phyloP scores from a whole-genome alignment of 2,113 vertebrate genomes.

The Scomber scombrus region DNA sequence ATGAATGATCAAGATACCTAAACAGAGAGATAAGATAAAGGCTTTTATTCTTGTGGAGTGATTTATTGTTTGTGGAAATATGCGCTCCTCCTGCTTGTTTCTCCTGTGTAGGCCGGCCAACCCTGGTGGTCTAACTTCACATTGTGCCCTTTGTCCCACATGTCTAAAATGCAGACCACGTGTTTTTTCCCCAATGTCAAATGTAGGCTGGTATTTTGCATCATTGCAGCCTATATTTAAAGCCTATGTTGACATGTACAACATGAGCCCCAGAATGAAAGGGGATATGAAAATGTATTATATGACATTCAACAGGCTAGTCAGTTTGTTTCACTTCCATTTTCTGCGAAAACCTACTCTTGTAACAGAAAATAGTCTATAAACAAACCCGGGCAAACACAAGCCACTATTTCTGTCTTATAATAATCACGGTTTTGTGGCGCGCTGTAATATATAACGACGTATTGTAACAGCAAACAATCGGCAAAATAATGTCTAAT shows the following conservation, averaged over 20 bases:
- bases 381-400: not conserved
- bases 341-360: not conserved
- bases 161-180: conserved; percentile 83
- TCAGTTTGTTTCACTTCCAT: conserved; percentile 46
- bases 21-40: conserved; percentile 41
- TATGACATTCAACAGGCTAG: not conserved
- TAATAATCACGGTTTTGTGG: not conserved
- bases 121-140: conserved; percentile 73
- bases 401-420: not conserved
- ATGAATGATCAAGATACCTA: not conserved
- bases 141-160: conserved; percentile 84
- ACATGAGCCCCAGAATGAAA: not conserved
- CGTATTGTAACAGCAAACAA: not conserved
- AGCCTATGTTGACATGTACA: not conserved
- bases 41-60: conserved; percentile 1
- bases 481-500: not conserved
- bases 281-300: conserved; percentile 1
- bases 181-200: conserved; percentile 78
- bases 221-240: not conserved
- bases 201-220: conserved; percentile 45
- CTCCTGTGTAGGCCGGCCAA: conserved; percentile 45
- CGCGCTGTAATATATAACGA: too few relatives aligned
- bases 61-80: conserved; percentile 55
- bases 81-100: conserved; percentile 36
- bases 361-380: not conserved